Percentiles rank a stretch among this genome's conserved stretches.
These are phyloP conservation scores for Barbus barbus DNA, from an alignment of 2,113 vertebrate genomes.

Conservation along the genomic window DNA sequence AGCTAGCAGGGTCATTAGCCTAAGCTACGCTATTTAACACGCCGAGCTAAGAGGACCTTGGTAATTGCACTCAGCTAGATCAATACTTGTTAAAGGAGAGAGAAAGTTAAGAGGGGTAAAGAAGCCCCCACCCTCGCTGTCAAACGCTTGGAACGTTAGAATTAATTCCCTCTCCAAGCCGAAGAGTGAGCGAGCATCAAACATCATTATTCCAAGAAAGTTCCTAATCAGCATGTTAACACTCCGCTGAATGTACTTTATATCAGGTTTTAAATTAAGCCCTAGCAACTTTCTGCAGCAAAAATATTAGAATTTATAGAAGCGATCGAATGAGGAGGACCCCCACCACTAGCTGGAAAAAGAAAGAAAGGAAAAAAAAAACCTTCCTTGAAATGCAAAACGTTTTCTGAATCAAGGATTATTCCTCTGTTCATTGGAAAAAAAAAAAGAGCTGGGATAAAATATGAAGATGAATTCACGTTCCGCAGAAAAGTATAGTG, in stretches of 20 bases:
- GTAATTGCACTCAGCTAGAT: conserved; percentile 61
- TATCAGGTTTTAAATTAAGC: conserved; percentile 70
- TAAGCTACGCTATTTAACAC: conserved; percentile 60
- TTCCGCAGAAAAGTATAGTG: conserved; percentile 66
- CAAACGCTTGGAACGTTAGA: conserved; percentile 48
- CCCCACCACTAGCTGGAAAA: conserved; percentile 53
- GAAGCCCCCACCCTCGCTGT: conserved; percentile 52
- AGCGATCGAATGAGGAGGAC: conserved; percentile 71
- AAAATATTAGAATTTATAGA: conserved; percentile 76
- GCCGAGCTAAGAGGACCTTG: conserved; percentile 52
- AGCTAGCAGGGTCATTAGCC: conserved; percentile 64
- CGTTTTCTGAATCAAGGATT: conserved; percentile 78
- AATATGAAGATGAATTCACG: conserved; percentile 80
- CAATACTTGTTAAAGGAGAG: conserved; percentile 63
- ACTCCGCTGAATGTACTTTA: conserved; percentile 63
- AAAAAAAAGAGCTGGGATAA: conserved; percentile 72
- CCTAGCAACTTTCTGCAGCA: conserved; percentile 60
- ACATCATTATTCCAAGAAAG: conserved; percentile 69
- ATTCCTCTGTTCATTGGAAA: conserved; percentile 70
- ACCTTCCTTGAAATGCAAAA: conserved; percentile 81
- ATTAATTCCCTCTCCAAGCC: conserved; percentile 61
- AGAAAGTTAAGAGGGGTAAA: conserved; percentile 29
- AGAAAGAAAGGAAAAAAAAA: conserved; percentile 52
- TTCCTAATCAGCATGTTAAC: conserved; percentile 77
- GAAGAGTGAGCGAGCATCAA: conserved; percentile 61